These are phyloP conservation scores for Mystacornis crossleyi DNA, from an alignment of 2,113 vertebrate genomes.

Conservation along the genomic window DNA sequence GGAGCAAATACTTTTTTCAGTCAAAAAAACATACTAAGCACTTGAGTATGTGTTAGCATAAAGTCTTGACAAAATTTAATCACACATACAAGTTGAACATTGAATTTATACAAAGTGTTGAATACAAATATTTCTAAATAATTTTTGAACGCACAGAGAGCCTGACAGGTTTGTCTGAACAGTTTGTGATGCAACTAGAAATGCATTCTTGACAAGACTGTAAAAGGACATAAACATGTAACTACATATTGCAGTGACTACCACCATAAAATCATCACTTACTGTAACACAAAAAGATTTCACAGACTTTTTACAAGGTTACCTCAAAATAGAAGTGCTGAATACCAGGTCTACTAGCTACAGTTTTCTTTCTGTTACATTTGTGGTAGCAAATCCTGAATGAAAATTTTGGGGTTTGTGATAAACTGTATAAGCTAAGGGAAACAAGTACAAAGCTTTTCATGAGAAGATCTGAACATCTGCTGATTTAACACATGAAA, in stretches of 20 bases:
- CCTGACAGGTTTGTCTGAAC: not conserved
- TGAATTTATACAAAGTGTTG: not conserved
- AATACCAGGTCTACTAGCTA: not conserved
- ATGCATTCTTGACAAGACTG: not conserved
- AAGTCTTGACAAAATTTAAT: not conserved
- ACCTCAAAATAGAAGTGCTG: not conserved
- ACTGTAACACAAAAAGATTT: not conserved
- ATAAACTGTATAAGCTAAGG: not conserved
- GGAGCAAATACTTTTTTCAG: not conserved
- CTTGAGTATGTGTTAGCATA: not conserved
- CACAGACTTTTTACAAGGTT: not conserved
- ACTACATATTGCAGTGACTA: not conserved
- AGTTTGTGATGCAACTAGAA: not conserved
- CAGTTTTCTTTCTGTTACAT: not conserved
- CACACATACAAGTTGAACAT: not conserved
- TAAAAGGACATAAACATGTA: not conserved
- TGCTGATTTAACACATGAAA: not conserved
- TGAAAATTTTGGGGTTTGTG: not conserved
- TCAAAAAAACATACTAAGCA: not conserved
- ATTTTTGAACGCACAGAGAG: not conserved
- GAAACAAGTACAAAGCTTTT: not conserved
- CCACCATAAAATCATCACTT: not conserved
- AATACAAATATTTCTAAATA: conserved; percentile 9
- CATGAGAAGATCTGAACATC: not conserved
- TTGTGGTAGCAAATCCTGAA: not conserved